A percentile compares a stretch with the other conserved stretches of the same genome.
These are phyloP conservation scores for Formicarius rufipectus DNA, from an alignment of 2,113 vertebrate species.

Conservation along the genomic window DNA sequence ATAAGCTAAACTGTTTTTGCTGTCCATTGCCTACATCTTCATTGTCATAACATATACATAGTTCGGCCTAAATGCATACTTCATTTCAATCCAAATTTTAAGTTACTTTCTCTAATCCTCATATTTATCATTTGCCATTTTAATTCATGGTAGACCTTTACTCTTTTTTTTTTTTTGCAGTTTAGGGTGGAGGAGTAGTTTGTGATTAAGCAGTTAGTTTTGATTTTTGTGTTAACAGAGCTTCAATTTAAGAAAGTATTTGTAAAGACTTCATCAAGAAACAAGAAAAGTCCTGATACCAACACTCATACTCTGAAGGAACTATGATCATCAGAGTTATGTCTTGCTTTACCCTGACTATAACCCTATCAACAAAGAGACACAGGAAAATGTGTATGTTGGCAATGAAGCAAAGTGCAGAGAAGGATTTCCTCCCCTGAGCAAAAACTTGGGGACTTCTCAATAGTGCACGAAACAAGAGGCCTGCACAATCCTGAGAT, in stretches of 20 bases:
- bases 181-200: not conserved
- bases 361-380: not conserved
- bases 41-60: not conserved
- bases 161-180: not conserved
- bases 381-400: accelerated
- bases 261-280: not conserved
- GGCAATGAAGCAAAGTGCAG: not conserved
- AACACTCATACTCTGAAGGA: not conserved
- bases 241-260: not conserved
- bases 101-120: not conserved
- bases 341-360: not conserved
- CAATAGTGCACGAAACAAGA: not conserved
- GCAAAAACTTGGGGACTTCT: not conserved
- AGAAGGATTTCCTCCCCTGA: not conserved
- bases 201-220: not conserved
- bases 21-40: not conserved
- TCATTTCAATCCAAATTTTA: not conserved
- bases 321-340: not conserved
- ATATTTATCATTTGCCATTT: not conserved
- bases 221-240: not conserved
- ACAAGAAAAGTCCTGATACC: not conserved
- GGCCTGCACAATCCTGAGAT: not conserved
- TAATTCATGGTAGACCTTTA: not conserved
- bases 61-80: not conserved
- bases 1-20: not conserved